These are phyloP conservation scores for Drosophila sordidula DNA, from an alignment of 2,888 invertebrate genomes.

Conservation along the genomic window DNA sequence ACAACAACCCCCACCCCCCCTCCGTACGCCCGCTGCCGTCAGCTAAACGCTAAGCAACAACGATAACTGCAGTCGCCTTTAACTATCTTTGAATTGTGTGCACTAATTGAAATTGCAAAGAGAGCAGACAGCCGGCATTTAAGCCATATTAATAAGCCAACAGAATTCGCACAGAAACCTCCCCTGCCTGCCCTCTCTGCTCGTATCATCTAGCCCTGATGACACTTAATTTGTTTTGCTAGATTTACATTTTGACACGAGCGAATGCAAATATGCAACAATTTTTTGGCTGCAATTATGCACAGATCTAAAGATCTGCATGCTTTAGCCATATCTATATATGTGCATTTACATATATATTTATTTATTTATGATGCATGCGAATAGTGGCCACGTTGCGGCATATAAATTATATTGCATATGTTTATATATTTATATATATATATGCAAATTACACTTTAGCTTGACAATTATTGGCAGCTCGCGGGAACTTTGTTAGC, in stretches of 20 bases:
- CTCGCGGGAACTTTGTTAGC: conserved; percentile 33
- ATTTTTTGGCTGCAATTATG: conserved; percentile 31
- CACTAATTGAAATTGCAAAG: conserved; percentile 68
- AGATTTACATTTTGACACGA: conserved; percentile 57
- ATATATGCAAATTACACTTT: conserved; percentile 4
- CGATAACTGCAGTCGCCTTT: conserved; percentile 36
- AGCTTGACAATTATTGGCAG: conserved; percentile 63
- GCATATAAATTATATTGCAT: conserved; percentile 68
- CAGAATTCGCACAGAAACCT: not conserved
- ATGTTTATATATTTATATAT: conserved; percentile 2
- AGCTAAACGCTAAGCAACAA: not conserved
- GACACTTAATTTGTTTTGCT: conserved; percentile 58
- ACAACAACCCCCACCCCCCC: not conserved
- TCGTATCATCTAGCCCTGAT: conserved; percentile 21
- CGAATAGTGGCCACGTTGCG: conserved; percentile 57
- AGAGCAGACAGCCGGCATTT: conserved; percentile 49
- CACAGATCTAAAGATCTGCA: conserved; percentile 6
- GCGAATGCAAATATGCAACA: conserved; percentile 49
- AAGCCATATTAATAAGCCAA: conserved; percentile 48
- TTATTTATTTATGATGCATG: conserved; percentile 66
- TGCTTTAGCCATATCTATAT: conserved; percentile 5
- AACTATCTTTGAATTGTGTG: conserved; percentile 60
- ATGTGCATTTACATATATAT: conserved; percentile 17
- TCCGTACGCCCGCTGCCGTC: not conserved
- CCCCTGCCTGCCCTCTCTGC: not conserved